Evolutionary conservation across 2,113 vertebrate genomes (phyloP).

Genomic region (Fregetta grallaria): DNA sequence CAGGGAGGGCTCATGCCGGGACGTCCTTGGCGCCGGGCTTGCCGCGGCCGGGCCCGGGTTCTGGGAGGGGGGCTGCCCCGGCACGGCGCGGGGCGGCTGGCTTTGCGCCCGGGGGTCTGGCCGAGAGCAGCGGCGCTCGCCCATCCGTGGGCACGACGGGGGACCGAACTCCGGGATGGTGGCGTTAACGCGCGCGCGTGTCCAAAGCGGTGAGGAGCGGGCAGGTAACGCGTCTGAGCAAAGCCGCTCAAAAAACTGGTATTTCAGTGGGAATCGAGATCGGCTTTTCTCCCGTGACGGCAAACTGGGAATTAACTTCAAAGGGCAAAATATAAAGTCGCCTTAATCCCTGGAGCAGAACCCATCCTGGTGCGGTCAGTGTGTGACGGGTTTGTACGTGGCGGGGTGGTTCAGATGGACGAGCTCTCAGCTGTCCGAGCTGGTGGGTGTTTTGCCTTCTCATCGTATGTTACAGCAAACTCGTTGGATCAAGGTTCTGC

Average conservation of each 20-base stretch:
- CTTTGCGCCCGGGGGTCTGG: too few species aligned
- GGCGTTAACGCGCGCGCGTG: rapidly evolving
- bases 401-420: rapidly evolving
- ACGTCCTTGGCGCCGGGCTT: too few species aligned
- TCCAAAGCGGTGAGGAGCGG: neutral
- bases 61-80: too few species aligned
- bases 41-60: too few species aligned
- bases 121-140: neutral
- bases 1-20: rapidly evolving
- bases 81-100: too few species aligned
- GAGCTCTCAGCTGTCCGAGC: rapidly evolving
- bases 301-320: neutral
- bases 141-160: rapidly evolving
- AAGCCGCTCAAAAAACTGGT: neutral
- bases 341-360: rapidly evolving
- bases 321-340: neutral
- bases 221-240: neutral
- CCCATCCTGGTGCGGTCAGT: rapidly evolving
- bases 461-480: rapidly evolving
- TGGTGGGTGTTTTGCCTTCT: neutral
- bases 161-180: neutral
- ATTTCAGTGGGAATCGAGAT: rapidly evolving
- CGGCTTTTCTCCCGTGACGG: neutral
- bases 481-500: neutral
- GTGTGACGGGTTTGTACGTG: rapidly evolving